Base-by-base conservation (phyloP, 2,113 vertebrate genomes). In the human (Homo sapiens) region DNA sequence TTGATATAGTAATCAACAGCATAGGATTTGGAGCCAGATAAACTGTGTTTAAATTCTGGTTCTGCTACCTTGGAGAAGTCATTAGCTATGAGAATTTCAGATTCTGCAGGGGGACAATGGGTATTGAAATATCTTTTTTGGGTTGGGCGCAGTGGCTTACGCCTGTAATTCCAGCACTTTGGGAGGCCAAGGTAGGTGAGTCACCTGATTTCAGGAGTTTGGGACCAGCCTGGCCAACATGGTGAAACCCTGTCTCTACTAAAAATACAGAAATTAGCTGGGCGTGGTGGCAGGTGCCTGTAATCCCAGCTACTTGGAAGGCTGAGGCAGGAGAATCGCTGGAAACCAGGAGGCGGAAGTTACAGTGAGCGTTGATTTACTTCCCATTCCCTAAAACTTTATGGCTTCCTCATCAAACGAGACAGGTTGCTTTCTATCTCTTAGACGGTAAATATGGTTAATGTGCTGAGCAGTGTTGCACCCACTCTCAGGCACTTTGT, bases 391-490 rank as follows among this genome's bases (percentile, higher is more conserved):
- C 97, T 98, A 98, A 98, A 98, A 98, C 87, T 98, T 99, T 98
- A 98, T 93, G 88, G 97, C 97, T 98, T 98, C 97, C 97, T 98
- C 97, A 81, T 98, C 98, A 96, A 97, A 98, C 3, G 95, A 97
- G 97, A 98, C 98, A 98, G 98, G 97, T 97, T 98, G 98, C 96
- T 98, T 98, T 98, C 98, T 98, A 96, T 98, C 97, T 98, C 97
- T 98, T 95, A 96, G 98, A 98, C 45, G 85, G 97, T 98, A 98
- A 98, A 98, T 98, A 98, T 97, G 97, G 98, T 98, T 98, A 98
- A 98, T 97, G 97, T 98, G 96, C 96, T 98, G 96, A 98, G 97
- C 96, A 93, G 96, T 80, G 93, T 94, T 97, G 89, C 92, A 97
- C 97, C 96, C 85, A n/a, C 95, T 98, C 97, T 45, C 87, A 93